A percentile compares a stretch with the other conserved stretches of the same genome.
Evolutionary conservation across 64 coral and sea anemone species (phyloP).

Genomic region (Orbicella faveolata): DNA sequence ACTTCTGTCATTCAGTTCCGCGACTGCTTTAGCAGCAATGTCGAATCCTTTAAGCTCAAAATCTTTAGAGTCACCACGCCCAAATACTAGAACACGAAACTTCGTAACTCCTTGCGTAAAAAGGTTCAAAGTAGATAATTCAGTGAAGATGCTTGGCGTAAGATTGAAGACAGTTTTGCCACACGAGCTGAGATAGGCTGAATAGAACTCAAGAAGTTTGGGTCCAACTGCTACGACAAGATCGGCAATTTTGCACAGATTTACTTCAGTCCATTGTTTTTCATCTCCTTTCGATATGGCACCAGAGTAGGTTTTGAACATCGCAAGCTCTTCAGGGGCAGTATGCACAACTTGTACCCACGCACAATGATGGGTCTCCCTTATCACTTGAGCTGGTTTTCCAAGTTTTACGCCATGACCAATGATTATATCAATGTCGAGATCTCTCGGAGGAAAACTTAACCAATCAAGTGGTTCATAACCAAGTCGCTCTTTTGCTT

Average conservation of each 20-base stretch:
- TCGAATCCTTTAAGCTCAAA: constrained; percentile 7
- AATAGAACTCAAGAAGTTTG: neutral
- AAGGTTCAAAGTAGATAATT: neutral
- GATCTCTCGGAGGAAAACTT: neutral
- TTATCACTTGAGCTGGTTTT: neutral
- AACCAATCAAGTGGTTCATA: neutral
- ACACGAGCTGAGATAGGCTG: neutral
- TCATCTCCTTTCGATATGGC: neutral
- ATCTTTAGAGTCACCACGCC: neutral
- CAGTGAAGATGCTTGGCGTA: neutral
- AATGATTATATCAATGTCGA: neutral
- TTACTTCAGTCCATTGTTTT: neutral
- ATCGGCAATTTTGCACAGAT: constrained; percentile 8
- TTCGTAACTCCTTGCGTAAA: neutral
- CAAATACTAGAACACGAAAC: neutral
- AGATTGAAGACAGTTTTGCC: neutral
- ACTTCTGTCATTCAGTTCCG: neutral
- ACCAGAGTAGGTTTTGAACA: neutral
- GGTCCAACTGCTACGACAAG: constrained; percentile 18
- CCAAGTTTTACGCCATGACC: neutral
- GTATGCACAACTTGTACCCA: neutral
- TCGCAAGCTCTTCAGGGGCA: neutral
- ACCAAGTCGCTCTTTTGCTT: neutral
- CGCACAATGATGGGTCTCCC: neutral
- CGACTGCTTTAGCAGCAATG: constrained; percentile 6